phyloP scores from a whole-genome alignment of 2,888 invertebrate species.

The Pharmacophagus antenor region DNA sequence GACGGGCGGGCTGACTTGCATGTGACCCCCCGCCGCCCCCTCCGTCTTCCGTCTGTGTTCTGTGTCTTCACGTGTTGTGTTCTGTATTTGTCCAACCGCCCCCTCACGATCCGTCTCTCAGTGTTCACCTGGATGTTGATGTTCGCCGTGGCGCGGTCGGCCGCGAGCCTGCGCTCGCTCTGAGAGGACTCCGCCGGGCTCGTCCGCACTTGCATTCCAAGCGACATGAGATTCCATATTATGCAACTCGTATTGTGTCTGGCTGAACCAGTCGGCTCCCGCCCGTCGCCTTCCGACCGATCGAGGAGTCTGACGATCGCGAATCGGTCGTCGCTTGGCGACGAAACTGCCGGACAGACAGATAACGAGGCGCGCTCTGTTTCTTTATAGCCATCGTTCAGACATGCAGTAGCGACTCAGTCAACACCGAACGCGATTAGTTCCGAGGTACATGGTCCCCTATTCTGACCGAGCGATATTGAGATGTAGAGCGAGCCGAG shows the following conservation, averaged over 20 bases:
- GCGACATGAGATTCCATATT: conserved; percentile 77
- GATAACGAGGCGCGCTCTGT: conserved; percentile 52
- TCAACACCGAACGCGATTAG: conserved; percentile 73
- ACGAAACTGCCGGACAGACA: conserved; percentile 44
- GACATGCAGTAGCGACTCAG: conserved; percentile 55
- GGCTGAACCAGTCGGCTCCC: conserved; percentile 40
- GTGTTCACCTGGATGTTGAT: conserved; percentile 65
- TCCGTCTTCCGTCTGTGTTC: conserved; percentile 73
- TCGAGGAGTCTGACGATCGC: conserved; percentile 37
- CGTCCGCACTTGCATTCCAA: conserved; percentile 78
- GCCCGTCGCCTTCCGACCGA: conserved; percentile 45
- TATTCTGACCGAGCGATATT: conserved; percentile 78
- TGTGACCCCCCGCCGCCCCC: conserved; percentile 57
- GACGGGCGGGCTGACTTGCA: conserved; percentile 68
- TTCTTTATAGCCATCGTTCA: conserved; percentile 56
- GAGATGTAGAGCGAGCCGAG: conserved; percentile 80
- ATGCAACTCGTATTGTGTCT: conserved; percentile 60
- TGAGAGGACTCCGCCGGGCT: conserved; percentile 61
- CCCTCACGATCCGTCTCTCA: conserved; percentile 57
- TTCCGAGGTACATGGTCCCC: conserved; percentile 83
- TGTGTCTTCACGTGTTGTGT: conserved; percentile 79
- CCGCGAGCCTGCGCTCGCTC: conserved; percentile 51
- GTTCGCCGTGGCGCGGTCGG: conserved; percentile 51
- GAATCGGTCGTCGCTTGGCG: conserved; percentile 36
- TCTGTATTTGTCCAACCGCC: conserved; percentile 67